A percentile compares a stretch with the other conserved stretches of the same genome.
Evolutionary conservation across 1,140 invertebrate genomes (phyloP).

Genomic region (Bombus pyrosoma): DNA sequence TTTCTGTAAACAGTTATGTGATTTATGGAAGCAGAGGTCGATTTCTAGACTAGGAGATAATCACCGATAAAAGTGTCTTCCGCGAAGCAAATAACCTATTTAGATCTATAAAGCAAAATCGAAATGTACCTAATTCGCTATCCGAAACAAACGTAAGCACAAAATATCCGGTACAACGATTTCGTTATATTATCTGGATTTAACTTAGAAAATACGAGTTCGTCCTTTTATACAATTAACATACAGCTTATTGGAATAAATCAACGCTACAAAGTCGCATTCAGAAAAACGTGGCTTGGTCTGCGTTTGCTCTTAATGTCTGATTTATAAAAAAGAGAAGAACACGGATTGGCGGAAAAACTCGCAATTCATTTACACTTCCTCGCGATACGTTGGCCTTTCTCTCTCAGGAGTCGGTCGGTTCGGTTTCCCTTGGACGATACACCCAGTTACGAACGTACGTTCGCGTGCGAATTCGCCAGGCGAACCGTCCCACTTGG

Average conservation of each 20-base stretch:
- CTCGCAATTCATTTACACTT: background rate
- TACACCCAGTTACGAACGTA: background rate
- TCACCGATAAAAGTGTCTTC: background rate
- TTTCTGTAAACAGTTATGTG: background rate
- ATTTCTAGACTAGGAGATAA: background rate
- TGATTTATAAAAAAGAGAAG: too few species aligned
- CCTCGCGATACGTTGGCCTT: slow-evolving; percentile 14
- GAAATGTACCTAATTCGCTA: too few species aligned
- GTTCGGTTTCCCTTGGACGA: background rate
- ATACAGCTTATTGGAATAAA: background rate
- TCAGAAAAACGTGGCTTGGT: background rate
- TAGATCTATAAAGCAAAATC: too few species aligned
- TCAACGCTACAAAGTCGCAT: background rate
- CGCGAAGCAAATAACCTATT: background rate
- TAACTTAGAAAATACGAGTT: too few species aligned
- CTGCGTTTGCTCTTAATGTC: too few species aligned
- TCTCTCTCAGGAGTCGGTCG: background rate
- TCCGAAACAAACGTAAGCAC: too few species aligned
- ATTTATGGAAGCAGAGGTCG: background rate
- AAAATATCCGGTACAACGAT: too few species aligned
- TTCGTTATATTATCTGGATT: too few species aligned
- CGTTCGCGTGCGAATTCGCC: slow-evolving; percentile 18
- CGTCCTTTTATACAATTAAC: background rate
- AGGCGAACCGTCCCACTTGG: slow-evolving; percentile 27
- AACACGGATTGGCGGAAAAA: background rate